Percentiles rank a stretch among this genome's conserved stretches.
Evolutionary conservation across 2,797 vertebrate genomes (phyloP).

Genomic region (Monodelphis domestica): DNA sequence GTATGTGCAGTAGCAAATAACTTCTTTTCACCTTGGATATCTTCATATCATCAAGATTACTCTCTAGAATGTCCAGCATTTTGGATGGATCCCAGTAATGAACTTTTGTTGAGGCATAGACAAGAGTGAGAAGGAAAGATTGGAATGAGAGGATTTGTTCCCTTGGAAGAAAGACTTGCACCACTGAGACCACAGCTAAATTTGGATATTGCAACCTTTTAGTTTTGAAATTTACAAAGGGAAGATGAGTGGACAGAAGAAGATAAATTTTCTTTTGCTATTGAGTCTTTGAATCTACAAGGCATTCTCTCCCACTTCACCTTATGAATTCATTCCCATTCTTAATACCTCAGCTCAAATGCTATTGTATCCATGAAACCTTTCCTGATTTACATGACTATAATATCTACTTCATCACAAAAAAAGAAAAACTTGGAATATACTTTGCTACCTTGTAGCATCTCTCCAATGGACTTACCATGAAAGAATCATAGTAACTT

Average conservation of each 20-base stretch:
- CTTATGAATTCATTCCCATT: not conserved
- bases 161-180: not conserved
- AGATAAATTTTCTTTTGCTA: not conserved
- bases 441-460: not conserved
- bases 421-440: not conserved
- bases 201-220: not conserved
- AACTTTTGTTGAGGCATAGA: not conserved
- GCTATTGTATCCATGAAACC: not conserved
- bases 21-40: not conserved
- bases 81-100: not conserved
- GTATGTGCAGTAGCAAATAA: not conserved
- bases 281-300: not conserved
- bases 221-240: not conserved
- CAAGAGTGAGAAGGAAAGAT: not conserved
- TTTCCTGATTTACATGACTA: not conserved
- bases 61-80: not conserved
- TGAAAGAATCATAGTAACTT: no score
- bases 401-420: not conserved
- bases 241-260: not conserved
- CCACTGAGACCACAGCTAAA: not conserved
- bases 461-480: not conserved
- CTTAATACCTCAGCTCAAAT: not conserved
- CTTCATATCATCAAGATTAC: not conserved
- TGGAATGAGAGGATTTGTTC: not conserved
- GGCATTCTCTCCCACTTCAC: not conserved